Evolutionary conservation across 2,888 invertebrate species (phyloP).

Genomic region (Cantharis lateralis): DNA sequence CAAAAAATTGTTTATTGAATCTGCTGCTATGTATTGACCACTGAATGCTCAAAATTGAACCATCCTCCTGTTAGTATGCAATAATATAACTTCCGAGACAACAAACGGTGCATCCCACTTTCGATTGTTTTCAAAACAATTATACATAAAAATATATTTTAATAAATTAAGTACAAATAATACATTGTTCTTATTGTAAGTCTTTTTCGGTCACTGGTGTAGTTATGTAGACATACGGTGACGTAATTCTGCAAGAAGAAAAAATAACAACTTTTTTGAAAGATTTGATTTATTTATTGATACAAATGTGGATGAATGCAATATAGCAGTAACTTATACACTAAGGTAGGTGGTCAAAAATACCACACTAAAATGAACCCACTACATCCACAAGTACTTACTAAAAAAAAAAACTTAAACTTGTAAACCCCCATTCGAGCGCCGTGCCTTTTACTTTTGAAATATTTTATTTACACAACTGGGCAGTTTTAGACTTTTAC

Average conservation of each 20-base stretch:
- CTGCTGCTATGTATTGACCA: no score
- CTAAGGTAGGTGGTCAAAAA: slow-evolving; percentile 17
- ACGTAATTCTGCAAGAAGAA: slow-evolving; percentile 28
- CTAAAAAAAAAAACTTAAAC: slow-evolving; percentile 14
- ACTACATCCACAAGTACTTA: slow-evolving; percentile 35
- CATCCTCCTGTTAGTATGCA: no score
- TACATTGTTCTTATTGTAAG: background rate
- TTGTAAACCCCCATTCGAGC: background rate
- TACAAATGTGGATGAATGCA: slow-evolving; percentile 35
- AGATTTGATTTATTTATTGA: slow-evolving; percentile 18
- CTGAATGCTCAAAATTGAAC: no score
- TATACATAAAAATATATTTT: background rate
- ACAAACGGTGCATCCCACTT: no score
- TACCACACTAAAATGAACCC: slow-evolving; percentile 12
- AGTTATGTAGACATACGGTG: background rate
- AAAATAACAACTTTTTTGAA: slow-evolving; percentile 4
- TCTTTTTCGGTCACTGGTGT: background rate
- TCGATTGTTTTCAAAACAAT: background rate
- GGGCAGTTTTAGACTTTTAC: slow-evolving; percentile 7
- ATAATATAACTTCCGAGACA: no score
- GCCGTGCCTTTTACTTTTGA: slow-evolving; percentile 7
- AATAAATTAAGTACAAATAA: background rate
- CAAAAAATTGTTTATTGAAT: no score
- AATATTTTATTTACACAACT: background rate
- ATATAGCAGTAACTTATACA: slow-evolving; percentile 34